Conservation (phyloP, 2,797 vertebrate species). For the Meriones psammophilus region DNA sequence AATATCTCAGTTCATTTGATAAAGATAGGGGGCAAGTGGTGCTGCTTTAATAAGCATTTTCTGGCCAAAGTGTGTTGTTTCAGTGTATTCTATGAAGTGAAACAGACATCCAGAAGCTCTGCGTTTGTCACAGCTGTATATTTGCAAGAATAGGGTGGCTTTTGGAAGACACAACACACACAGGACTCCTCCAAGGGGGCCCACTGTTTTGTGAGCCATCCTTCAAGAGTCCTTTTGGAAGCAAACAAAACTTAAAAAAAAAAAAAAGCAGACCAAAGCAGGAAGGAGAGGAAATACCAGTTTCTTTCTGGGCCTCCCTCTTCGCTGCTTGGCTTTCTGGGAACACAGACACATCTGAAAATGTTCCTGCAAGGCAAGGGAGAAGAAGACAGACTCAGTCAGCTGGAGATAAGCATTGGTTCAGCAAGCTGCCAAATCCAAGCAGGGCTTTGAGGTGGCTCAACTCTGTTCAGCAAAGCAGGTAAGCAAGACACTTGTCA, state of each 20-base stretch:
- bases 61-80: background rate
- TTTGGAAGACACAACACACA: background rate
- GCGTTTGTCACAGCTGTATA: background rate
- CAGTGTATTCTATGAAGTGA: background rate
- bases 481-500: background rate
- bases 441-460: background rate
- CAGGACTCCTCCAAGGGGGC: background rate
- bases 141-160: background rate
- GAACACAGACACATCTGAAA: background rate
- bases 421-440: background rate
- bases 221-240: background rate
- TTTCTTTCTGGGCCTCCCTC: conserved; percentile 34
- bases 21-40: background rate
- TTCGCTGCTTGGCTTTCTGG: conserved; percentile 2
- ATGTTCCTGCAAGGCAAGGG: background rate
- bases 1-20: conserved; percentile 1
- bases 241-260: background rate
- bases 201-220: background rate
- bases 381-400: background rate
- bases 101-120: background rate
- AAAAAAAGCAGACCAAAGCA: conserved; percentile 6
- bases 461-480: background rate
- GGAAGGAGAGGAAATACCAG: background rate
- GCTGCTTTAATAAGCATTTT: conserved; percentile 43
- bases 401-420: background rate